Percentiles rank a stretch among this genome's conserved stretches.
Evolutionary conservation across 2,888 invertebrate genomes (phyloP).

Genomic region (Blera fallax): DNA sequence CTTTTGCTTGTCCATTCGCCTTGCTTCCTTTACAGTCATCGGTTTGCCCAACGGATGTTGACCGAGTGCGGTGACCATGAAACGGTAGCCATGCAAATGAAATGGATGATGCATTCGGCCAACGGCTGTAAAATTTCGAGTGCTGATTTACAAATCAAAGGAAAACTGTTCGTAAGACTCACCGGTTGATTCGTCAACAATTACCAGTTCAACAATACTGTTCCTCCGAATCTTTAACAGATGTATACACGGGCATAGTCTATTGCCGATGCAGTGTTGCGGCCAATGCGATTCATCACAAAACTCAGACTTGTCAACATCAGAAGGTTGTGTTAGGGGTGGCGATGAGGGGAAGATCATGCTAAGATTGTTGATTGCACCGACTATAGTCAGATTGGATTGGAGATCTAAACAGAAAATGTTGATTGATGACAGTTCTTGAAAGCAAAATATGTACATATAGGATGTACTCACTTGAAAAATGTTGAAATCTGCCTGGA

Average conservation of each 20-base stretch:
- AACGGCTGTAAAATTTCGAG: conserved; percentile 74
- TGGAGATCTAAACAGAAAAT: conserved; percentile 71
- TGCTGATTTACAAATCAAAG: conserved; percentile 16
- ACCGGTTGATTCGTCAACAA: conserved; percentile 78
- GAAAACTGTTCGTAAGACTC: conserved; percentile 47
- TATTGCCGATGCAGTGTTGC: conserved; percentile 65
- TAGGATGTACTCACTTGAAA: conserved; percentile 75
- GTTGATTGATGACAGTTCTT: neutral
- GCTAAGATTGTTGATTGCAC: conserved; percentile 87
- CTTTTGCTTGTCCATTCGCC: conserved; percentile 66
- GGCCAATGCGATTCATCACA: conserved; percentile 75
- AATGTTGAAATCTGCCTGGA: conserved; percentile 74
- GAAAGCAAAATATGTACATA: neutral
- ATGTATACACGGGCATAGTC: conserved; percentile 76
- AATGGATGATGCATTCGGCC: conserved; percentile 79
- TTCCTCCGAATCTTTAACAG: conserved; percentile 75
- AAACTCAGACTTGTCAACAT: conserved; percentile 77
- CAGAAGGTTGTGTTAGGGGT: conserved; percentile 86
- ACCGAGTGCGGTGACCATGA: conserved; percentile 78
- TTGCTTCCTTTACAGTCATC: conserved; percentile 75
- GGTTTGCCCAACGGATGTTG: conserved; percentile 72
- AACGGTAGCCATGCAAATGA: conserved; percentile 79
- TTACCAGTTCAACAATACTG: conserved; percentile 78
- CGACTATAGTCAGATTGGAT: conserved; percentile 77
- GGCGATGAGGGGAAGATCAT: conserved; percentile 90